phyloP scores from a whole-genome alignment of 2,888 invertebrate genomes.

The Unio pictorum region DNA sequence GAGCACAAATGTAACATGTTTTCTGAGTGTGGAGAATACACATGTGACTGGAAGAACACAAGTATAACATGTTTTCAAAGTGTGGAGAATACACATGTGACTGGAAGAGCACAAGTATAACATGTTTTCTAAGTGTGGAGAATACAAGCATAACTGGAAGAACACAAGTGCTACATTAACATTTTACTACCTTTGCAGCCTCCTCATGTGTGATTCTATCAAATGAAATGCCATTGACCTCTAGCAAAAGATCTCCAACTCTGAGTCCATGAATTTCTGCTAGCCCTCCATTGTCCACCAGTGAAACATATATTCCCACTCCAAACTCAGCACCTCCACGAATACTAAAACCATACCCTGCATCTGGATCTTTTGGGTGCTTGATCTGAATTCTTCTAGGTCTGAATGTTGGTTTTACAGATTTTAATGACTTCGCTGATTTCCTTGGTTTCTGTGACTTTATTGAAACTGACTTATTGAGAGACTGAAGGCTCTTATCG shows the following conservation, averaged over 20 bases:
- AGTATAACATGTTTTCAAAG: too few relatives aligned
- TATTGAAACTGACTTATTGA: slow-evolving; percentile 2
- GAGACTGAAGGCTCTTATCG: too few relatives aligned
- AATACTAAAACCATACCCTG: slow-evolving; percentile 91
- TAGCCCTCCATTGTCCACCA: slow-evolving; percentile 93
- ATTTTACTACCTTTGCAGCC: slow-evolving; percentile 54
- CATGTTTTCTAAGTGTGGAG: too few relatives aligned
- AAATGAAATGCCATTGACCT: slow-evolving; percentile 94
- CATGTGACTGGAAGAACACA: too few relatives aligned
- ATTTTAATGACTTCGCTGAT: slow-evolving; percentile 7
- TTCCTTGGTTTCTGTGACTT: slow-evolving; percentile 13
- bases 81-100: too few relatives aligned
- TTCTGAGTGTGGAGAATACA: too few relatives aligned
- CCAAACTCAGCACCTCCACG: slow-evolving; percentile 95
- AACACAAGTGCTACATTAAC: background rate
- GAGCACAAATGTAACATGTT: too few relatives aligned
- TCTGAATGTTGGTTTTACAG: background rate
- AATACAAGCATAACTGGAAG: background rate
- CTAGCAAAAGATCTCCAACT: slow-evolving; percentile 90
- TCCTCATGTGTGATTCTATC: slow-evolving; percentile 61
- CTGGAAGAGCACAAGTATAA: too few relatives aligned
- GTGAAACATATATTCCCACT: slow-evolving; percentile 94
- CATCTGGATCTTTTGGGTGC: slow-evolving; percentile 22
- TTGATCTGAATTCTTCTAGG: slow-evolving; percentile 24
- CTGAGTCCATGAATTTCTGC: slow-evolving; percentile 86